Percentiles rank a stretch among this genome's conserved stretches.
phyloP scores from a whole-genome alignment of 2,113 vertebrate species.

The Rhinolophus ferrumequinum region DNA sequence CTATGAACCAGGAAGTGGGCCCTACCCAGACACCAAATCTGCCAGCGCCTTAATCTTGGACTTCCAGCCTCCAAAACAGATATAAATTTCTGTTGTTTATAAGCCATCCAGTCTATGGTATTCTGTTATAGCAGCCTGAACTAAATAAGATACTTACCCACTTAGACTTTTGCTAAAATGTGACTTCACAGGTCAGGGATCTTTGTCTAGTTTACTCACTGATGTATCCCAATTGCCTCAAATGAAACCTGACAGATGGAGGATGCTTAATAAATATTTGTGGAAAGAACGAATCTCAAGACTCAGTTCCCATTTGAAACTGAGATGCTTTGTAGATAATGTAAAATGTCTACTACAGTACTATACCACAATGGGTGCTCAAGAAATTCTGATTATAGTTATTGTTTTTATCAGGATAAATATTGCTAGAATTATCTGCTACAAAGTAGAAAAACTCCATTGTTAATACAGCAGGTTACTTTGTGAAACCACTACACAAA shows the following conservation, averaged over 20 bases:
- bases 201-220: neutral
- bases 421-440: neutral
- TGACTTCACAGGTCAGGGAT: neutral
- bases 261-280: neutral
- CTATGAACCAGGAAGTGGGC: neutral
- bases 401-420: constrained; percentile 23
- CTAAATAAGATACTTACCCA: neutral
- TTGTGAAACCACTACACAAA: neutral
- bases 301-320: neutral
- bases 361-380: neutral
- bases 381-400: neutral
- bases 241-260: neutral
- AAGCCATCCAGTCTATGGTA: neutral
- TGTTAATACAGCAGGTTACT: neutral
- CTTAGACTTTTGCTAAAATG: neutral
- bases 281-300: constrained; percentile 16
- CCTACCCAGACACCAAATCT: neutral
- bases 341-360: neutral
- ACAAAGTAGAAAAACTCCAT: neutral
- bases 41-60: neutral
- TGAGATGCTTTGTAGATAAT: neutral
- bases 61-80: neutral
- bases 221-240: neutral
- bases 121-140: neutral
- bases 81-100: neutral